A percentile compares a stretch with the other conserved stretches of the same genome.
Conservation (phyloP, 2,797 vertebrate genomes). For the Cirrhinus molitorella region DNA sequence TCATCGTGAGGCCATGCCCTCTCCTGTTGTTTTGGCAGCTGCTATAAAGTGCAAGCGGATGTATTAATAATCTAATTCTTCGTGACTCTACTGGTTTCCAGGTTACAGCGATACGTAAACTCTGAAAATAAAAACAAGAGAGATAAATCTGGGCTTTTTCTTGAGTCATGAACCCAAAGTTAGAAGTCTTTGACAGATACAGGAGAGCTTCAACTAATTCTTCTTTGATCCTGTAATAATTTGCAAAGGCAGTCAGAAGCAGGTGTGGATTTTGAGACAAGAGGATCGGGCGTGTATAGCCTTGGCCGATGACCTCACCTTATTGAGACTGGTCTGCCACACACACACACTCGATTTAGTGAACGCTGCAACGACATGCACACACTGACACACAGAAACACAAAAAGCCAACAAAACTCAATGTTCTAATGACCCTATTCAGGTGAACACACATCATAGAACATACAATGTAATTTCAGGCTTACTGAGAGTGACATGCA, state of each 20-base stretch:
- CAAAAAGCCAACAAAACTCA: conserved; percentile 35
- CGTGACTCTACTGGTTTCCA: conserved; percentile 65
- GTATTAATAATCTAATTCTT: conserved; percentile 75
- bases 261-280: conserved; percentile 29
- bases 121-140: conserved; percentile 54
- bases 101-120: conserved; percentile 54
- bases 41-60: conserved; percentile 75
- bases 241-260: conserved; percentile 16
- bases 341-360: conserved; percentile 14
- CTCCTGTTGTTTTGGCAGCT: conserved; percentile 58
- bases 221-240: conserved; percentile 40
- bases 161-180: conserved; percentile 52
- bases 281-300: conserved; percentile 59
- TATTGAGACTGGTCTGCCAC: conserved; percentile 24
- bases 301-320: conserved; percentile 47
- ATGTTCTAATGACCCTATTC: not conserved
- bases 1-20: conserved; percentile 54
- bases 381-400: conserved; percentile 53
- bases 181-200: conserved; percentile 39
- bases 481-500: conserved; percentile 23
- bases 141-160: conserved; percentile 36
- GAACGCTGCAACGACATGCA: conserved; percentile 28
- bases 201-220: conserved; percentile 40
- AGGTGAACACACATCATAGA: conserved; percentile 16
- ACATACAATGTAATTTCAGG: conserved; percentile 21